Base-by-base conservation (phyloP, 1,140 invertebrate species). In the Mamestra configurata region DNA sequence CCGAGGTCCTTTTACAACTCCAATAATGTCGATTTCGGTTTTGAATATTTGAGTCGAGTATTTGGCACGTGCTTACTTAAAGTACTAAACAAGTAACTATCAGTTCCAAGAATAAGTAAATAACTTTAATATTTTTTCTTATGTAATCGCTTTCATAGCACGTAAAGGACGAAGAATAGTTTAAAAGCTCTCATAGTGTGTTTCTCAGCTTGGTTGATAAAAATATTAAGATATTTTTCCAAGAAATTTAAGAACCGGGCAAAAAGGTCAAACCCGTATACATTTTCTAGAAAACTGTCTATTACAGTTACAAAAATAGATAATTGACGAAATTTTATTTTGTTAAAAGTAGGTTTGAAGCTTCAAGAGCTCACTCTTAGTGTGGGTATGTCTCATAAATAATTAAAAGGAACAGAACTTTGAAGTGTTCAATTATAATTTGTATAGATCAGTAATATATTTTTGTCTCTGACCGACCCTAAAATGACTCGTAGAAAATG, bases 21-120 rank as follows among this genome's bases (percentile, higher is more conserved):
- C 72, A 79, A 79, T 79, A 82, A 76, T 70, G 49, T 77, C 55
- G 77, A 71, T 82, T 79, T 75, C 72, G 78, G 79, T 79, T 31
- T 77, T 24, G 64, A 79, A 77, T 79, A 59, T 71, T 59, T 24
- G 20, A 59, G 18, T 11, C 31, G 49, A 55, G 31, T 53, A 53
- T 37, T 55, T 72, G n/a, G 40, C 37, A 46, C 40, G 66, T 43
- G 18, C 6, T 70, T 70, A 15, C 40, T 8, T 43, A 18, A 59
- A 73, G 1, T 40, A 10, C 37, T 13, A n/a, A 64, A n/a, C 55
- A 6, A 31, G 8, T 15, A 11, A 40, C 31, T 64, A 40, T 15
- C 11, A 18, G 27, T 20, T 66, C 18, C 18, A 35, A 51, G 43
- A 51, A 31, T 53, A 53, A 11, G 5, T 27, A 40, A 10, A 46